Conservation (phyloP, 1,140 invertebrate species). For the Planococcus citri region DNA sequence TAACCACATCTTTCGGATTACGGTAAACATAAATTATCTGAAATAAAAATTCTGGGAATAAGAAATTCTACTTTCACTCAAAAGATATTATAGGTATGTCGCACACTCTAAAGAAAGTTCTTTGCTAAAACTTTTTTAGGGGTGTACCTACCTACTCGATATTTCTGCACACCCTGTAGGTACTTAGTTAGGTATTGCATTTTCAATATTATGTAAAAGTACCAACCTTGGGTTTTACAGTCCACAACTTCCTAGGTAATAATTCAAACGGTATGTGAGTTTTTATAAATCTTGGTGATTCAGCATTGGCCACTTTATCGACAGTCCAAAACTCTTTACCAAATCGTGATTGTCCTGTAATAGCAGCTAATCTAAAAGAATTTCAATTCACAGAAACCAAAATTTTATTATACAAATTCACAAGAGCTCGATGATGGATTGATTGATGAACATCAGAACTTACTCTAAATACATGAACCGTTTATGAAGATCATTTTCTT, state of each 20-base stretch:
- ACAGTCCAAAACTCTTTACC: constrained; percentile 42
- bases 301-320: constrained; percentile 48
- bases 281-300: constrained; percentile 59
- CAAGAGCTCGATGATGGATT: too few species aligned
- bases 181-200: too few species aligned
- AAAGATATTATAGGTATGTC: too few species aligned
- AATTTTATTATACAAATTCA: too few species aligned
- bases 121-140: too few species aligned
- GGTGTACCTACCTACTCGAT: too few species aligned
- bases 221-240: constrained; percentile 63
- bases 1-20: constrained; percentile 86
- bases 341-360: constrained; percentile 36
- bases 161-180: too few species aligned
- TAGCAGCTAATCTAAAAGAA: constrained; percentile 35
- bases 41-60: constrained; percentile 27
- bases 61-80: too few species aligned
- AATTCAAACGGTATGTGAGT: constrained; percentile 63
- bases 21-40: constrained; percentile 79
- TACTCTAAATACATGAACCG: constrained; percentile 39
- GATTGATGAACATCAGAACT: too few species aligned
- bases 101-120: too few species aligned
- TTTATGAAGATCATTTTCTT: constrained; percentile 32
- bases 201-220: too few species aligned
- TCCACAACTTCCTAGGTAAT: constrained; percentile 49
- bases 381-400: too few species aligned